Percentiles rank a stretch among this genome's conserved stretches.
phyloP scores from a whole-genome alignment of 2,797 vertebrate species.

The Etheostoma perlongum region DNA sequence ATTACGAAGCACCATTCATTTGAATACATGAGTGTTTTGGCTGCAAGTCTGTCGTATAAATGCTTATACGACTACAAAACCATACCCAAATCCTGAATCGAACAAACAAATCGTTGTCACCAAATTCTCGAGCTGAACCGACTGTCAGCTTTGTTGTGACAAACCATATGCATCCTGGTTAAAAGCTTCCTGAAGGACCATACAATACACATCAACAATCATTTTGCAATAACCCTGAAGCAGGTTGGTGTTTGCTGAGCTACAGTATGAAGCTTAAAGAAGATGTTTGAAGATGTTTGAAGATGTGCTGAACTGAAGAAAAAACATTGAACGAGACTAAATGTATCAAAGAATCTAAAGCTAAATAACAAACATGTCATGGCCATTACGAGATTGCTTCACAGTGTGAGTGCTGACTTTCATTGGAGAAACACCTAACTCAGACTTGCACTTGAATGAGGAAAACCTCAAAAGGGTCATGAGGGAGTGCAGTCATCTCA shows the following conservation, averaged over 20 bases:
- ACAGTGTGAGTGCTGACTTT: too few relatives aligned
- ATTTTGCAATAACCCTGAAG: neutral
- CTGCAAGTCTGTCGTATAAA: neutral
- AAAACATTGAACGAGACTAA: neutral
- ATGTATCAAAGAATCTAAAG: neutral
- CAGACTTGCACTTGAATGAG: neutral
- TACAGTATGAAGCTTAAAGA: neutral
- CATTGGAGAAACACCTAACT: too few relatives aligned
- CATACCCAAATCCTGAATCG: too few relatives aligned
- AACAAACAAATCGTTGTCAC: neutral
- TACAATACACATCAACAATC: neutral
- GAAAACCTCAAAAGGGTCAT: neutral
- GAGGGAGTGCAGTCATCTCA: neutral
- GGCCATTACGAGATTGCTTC: neutral
- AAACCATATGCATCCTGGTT: neutral
- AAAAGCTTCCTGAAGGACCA: neutral
- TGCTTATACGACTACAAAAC: too few relatives aligned
- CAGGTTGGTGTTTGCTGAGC: neutral
- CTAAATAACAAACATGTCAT: neutral
- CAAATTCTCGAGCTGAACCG: conserved; percentile 6
- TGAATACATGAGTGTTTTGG: neutral
- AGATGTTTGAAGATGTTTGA: neutral
- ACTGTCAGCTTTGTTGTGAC: neutral
- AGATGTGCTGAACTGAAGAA: neutral
- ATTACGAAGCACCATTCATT: neutral